Evolutionary conservation across 2,888 invertebrate species (phyloP), one percentile per base, ranked within the genome.

Genomic region (Embidobia sp.): DNA sequence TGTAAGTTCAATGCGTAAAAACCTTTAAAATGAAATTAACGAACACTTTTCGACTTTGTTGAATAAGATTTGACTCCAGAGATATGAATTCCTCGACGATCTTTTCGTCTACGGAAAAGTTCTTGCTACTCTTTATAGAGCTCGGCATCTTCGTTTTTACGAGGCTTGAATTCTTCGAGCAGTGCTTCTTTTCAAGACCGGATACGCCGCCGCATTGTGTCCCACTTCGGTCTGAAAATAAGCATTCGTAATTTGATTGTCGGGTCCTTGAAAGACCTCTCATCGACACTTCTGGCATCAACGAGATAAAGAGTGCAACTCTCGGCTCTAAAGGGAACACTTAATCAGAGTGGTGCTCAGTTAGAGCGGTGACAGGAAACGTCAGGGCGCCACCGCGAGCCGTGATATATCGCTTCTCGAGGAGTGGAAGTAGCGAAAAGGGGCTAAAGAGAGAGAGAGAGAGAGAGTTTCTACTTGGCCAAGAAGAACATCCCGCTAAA

Each of bases 331-430:
- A 80, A 80, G 82, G 81, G 83, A 85, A 84, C 86, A 85, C 86
- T 87, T 85, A 84, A 87, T 87, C 84, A 83, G 81, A 87, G 85
- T 85, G 84, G 85, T 85, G 83, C 86, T 87, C 86, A 85, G 84
- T 87, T 88, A 86, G 85, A 85, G 73, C 79, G 84, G 78, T 86
- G 87, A 88, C 87, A 86, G 84, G 80, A 82, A 83, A 84, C 84
- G 87, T 87, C 87, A 85, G 80, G 81, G 81, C 61, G 72, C 75
- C 44, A 75, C 77, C 64, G 77, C 77, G 75, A 67, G 40, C 72
- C 44, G 77, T 79, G 79, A 79, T 79, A 79, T 79, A 79, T 79
- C 79, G 77, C 72, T 77, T 72, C 67, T 67, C 73, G 70, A 76
- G 79, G 51, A 72, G 77, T 59, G 74, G 74, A 77, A 82, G 80